Base-by-base conservation (phyloP, 2,797 vertebrate genomes). In the Synaphobranchus kaupii region DNA sequence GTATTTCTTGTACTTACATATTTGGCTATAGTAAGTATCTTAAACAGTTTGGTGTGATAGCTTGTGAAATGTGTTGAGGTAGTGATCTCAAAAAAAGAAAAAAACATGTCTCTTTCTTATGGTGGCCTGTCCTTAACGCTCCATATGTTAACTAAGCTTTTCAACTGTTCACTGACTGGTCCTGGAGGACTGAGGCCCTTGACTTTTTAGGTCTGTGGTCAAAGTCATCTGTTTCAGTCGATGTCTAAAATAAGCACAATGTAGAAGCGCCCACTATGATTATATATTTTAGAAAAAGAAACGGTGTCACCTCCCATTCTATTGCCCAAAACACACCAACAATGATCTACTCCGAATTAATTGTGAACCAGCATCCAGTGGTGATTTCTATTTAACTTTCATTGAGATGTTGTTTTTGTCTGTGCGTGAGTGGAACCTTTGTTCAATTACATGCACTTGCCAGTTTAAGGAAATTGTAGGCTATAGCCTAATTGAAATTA, bases 161-260 rank as follows among this genome's bases (percentile, higher is more conserved):
- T 84, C 85, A 87, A 80, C 54, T 39, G 86, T 84, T 58, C 25
- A 60, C 47, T 44, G 34, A 34, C 85, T 87, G 56, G 81, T 73
- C 28, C 58, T 73, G 83, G 44, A 87, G 56, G 88, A 88, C 4
- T 22, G 88, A 92, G 91, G 93, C 91, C 91, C 92, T 93, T 90
- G 91, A 93, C 91, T 94, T 90, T 92, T 92, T 84, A 85, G 94
- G 85, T 93, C 91, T 95, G 95, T 87, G 95, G 95, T 95, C 92
- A 92, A 92, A 95, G 94, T 93, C 94, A 94, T 95, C 94, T 95
- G 93, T 94, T 94, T 94, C 92, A 89, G 92, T 93, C 94, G 90
- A 89, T 92, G 93, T 96, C 95, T 89, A 94, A 96, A 96, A 95
- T 96, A 96, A 94, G 93, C 94, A 95, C 95, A 95, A 96, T 96